These are phyloP conservation scores for Progne subis DNA, from an alignment of 2,113 vertebrate species.

Conservation along the genomic window DNA sequence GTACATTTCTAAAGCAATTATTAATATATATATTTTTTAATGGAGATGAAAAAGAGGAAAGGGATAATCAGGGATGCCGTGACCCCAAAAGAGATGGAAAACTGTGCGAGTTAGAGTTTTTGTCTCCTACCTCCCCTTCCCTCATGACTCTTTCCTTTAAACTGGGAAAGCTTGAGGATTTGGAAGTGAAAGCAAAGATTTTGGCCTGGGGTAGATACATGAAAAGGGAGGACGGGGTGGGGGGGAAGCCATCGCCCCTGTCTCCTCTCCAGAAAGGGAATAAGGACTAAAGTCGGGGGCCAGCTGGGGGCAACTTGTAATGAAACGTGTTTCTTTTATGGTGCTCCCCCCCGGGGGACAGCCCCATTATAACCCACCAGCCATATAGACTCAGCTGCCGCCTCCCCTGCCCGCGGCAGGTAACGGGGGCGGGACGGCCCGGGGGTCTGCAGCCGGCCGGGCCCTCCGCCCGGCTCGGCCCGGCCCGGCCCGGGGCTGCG, in stretches of 20 bases:
- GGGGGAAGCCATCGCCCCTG: not conserved
- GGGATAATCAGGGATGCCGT: not conserved
- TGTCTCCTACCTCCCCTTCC: not conserved
- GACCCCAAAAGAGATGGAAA: not conserved
- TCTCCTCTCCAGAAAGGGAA: not conserved
- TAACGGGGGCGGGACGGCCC: not conserved
- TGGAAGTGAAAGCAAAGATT: not conserved
- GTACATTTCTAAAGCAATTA: not conserved
- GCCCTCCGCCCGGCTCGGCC: too few species aligned
- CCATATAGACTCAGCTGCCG: constrained; percentile 27
- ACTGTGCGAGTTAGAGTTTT: not conserved
- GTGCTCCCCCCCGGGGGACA: constrained; percentile 18
- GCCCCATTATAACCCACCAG: constrained; percentile 28
- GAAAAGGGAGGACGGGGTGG: not conserved
- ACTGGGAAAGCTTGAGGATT: not conserved
- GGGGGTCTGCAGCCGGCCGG: not conserved
- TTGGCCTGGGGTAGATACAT: not conserved
- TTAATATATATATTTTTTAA: not conserved
- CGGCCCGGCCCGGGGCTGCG: not conserved
- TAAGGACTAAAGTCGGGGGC: constrained; percentile 32
- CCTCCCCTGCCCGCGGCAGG: not conserved
- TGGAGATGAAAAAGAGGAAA: not conserved
- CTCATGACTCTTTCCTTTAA: not conserved
- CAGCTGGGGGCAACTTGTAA: constrained; percentile 52
- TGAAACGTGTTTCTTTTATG: constrained; percentile 55